A percentile compares a stretch with the other conserved stretches of the same genome.
These are phyloP conservation scores for Zosterops hypoxanthus DNA, from an alignment of 2,113 vertebrate genomes.

Conservation along the genomic window DNA sequence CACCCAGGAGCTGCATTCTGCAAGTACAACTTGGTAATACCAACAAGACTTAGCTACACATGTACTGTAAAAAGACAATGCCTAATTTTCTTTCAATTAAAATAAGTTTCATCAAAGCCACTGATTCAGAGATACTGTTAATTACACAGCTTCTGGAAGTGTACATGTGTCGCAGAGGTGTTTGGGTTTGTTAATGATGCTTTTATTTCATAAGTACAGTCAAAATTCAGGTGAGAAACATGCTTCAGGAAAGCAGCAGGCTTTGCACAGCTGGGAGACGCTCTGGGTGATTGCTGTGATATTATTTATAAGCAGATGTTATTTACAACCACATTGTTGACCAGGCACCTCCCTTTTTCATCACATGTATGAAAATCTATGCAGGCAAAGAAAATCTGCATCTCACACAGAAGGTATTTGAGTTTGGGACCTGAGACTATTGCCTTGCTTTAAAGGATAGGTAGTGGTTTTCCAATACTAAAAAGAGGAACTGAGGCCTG, in stretches of 20 bases:
- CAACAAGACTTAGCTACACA: background rate
- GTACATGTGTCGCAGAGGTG: background rate
- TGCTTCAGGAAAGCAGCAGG: background rate
- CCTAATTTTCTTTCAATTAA: constrained; percentile 13
- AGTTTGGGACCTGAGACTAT: background rate
- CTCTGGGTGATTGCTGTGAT: background rate
- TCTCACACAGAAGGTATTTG: background rate
- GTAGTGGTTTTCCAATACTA: background rate
- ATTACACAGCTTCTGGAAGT: background rate
- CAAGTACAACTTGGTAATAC: background rate
- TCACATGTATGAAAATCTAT: background rate
- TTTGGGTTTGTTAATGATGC: background rate
- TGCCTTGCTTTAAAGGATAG: background rate
- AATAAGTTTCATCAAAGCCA: background rate
- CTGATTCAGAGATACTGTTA: background rate
- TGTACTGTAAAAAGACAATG: background rate
- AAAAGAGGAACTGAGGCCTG: background rate
- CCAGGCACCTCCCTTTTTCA: background rate
- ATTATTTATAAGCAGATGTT: background rate
- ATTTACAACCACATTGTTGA: background rate
- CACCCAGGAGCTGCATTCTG: background rate
- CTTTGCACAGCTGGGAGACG: background rate
- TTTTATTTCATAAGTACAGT: background rate
- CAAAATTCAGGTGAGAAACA: background rate
- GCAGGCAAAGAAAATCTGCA: background rate